phyloP scores from a whole-genome alignment of 2,888 invertebrate species.

The Heliconius erato region DNA sequence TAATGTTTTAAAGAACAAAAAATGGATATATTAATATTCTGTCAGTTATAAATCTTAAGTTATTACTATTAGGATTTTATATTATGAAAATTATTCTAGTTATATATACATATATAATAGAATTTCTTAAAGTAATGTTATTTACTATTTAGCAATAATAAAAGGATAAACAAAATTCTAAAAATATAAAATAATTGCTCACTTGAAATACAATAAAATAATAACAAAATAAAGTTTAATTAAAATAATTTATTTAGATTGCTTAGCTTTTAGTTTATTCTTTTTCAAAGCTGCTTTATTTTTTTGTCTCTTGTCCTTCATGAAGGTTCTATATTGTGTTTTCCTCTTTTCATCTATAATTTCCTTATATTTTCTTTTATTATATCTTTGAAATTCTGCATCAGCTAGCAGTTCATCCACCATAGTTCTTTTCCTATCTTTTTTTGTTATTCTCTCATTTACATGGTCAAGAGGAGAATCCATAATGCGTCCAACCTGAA shows the following conservation, averaged over 20 bases:
- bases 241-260: slow-evolving; percentile 55
- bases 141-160: too few relatives aligned
- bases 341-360: slow-evolving; percentile 90
- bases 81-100: too few relatives aligned
- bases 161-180: too few relatives aligned
- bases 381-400: slow-evolving; percentile 92
- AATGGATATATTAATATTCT: too few relatives aligned
- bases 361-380: slow-evolving; percentile 92
- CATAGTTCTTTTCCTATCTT: slow-evolving; percentile 94
- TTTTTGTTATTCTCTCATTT: slow-evolving; percentile 92
- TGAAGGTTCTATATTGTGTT: slow-evolving; percentile 90
- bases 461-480: slow-evolving; percentile 96
- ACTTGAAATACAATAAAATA: slow-evolving; percentile 12
- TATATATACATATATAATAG: too few relatives aligned
- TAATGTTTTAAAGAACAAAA: too few relatives aligned
- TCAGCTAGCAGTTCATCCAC: slow-evolving; percentile 97
- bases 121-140: too few relatives aligned
- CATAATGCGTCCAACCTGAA: slow-evolving; percentile 91
- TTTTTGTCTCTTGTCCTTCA: slow-evolving; percentile 90
- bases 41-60: too few relatives aligned
- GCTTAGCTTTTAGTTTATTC: slow-evolving; percentile 71
- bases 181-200: neutral
- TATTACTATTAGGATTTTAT: too few relatives aligned
- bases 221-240: slow-evolving; percentile 45
- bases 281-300: slow-evolving; percentile 82